Evolutionary conservation across 2,113 vertebrate species (phyloP).

Genomic region (Ginglymostoma cirratum): DNA sequence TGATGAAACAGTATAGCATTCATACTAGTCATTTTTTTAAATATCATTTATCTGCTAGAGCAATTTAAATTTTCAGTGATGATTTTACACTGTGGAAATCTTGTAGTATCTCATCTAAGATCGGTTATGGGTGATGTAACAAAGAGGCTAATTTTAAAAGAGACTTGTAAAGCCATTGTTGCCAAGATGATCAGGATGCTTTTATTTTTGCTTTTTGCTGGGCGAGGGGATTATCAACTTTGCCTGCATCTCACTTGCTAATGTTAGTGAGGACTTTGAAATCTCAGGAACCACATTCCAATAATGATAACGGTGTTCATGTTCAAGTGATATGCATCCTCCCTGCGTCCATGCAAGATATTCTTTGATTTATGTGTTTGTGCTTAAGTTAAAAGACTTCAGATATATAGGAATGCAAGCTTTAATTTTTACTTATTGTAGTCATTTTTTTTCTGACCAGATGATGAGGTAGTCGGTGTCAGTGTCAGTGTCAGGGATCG

Average conservation of each 20-base stretch:
- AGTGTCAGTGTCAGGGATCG: slow-evolving; percentile 84
- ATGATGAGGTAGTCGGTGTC: slow-evolving; percentile 88
- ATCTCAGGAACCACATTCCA: not conserved
- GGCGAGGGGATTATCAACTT: not conserved
- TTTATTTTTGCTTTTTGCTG: not conserved
- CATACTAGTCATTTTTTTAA: not conserved
- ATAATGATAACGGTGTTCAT: not conserved
- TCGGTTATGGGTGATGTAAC: not conserved
- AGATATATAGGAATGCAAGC: not conserved
- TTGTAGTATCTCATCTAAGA: not conserved
- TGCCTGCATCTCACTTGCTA: not conserved
- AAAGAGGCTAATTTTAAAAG: not conserved
- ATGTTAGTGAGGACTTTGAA: not conserved
- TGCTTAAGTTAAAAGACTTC: not conserved
- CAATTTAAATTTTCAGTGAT: not conserved
- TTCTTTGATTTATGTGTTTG: not conserved
- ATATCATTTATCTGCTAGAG: not conserved
- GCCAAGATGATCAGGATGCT: not conserved
- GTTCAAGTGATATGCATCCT: not conserved
- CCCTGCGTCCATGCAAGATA: not conserved
- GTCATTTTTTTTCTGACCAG: slow-evolving; percentile 51
- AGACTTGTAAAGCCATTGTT: not conserved
- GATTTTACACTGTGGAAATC: not conserved
- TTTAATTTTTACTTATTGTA: slow-evolving; percentile 4
- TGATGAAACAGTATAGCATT: not conserved